phyloP scores from a whole-genome alignment of 2,797 vertebrate genomes.

The Melanogrammus aeglefinus region DNA sequence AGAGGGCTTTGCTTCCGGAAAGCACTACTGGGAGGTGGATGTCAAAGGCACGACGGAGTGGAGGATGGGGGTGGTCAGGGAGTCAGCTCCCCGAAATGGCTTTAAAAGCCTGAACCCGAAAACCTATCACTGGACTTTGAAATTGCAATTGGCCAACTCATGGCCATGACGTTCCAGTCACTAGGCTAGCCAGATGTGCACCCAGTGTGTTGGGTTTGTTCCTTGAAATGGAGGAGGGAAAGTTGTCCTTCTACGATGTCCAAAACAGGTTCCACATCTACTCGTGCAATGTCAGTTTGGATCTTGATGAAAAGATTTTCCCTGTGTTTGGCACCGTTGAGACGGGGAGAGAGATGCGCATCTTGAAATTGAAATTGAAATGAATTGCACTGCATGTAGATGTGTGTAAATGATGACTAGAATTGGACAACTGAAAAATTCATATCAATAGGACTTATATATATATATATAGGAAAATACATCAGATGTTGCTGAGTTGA shows the following conservation, averaged over 20 bases:
- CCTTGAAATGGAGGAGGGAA: slow-evolving; percentile 37
- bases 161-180: slow-evolving; percentile 38
- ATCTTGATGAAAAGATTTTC: slow-evolving; percentile 18
- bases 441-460: background rate
- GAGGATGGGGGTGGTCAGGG: slow-evolving; percentile 47
- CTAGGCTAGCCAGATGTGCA: slow-evolving; percentile 22
- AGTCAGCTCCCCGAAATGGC: slow-evolving; percentile 32
- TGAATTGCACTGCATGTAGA: background rate
- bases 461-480: background rate
- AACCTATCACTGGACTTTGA: slow-evolving; percentile 42
- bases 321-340: slow-evolving; percentile 47
- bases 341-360: slow-evolving; percentile 26
- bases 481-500: background rate
- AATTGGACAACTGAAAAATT: too few relatives aligned
- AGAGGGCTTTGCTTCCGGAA: slow-evolving; percentile 34
- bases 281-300: slow-evolving; percentile 13
- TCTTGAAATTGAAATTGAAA: slow-evolving; percentile 18
- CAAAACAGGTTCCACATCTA: background rate
- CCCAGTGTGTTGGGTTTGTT: slow-evolving; percentile 35
- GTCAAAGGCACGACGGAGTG: slow-evolving; percentile 35
- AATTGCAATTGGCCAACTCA: slow-evolving; percentile 26
- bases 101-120: slow-evolving; percentile 31
- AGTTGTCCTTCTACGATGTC: slow-evolving; percentile 43
- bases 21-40: slow-evolving; percentile 46
- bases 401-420: too few relatives aligned